Evolutionary conservation across 2,797 vertebrate genomes (phyloP).

Genomic region (Pipistrellus kuhlii): DNA sequence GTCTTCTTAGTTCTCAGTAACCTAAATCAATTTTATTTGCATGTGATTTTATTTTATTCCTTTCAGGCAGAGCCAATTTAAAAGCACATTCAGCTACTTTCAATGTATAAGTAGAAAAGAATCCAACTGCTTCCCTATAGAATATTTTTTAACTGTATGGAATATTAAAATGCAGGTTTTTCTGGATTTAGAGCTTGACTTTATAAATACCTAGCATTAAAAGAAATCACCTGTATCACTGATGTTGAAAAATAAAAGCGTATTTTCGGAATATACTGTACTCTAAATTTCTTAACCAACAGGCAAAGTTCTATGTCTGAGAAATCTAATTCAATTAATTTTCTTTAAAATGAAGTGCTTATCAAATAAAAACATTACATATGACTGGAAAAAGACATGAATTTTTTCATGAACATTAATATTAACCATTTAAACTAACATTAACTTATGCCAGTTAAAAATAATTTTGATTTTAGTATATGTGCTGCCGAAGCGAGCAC

Average conservation of each 20-base stretch:
- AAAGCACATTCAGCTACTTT: slow-evolving; percentile 49
- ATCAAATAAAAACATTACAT: slow-evolving; percentile 33
- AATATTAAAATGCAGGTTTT: background rate
- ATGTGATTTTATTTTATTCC: slow-evolving; percentile 55
- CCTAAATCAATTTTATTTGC: slow-evolving; percentile 38
- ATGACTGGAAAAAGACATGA: slow-evolving; percentile 22
- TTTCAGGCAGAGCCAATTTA: slow-evolving; percentile 20
- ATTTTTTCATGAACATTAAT: slow-evolving; percentile 32
- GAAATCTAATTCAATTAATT: slow-evolving; percentile 40
- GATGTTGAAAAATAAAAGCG: background rate
- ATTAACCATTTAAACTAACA: slow-evolving; percentile 50
- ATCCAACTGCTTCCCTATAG: background rate
- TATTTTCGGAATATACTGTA: slow-evolving; percentile 14
- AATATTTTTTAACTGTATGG: background rate
- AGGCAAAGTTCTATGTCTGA: background rate
- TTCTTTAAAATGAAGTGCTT: slow-evolving; percentile 35
- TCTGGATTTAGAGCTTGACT: background rate
- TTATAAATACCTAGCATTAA: background rate
- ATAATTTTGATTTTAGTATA: slow-evolving; percentile 47
- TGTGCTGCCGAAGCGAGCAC: no score
- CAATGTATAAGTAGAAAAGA: slow-evolving; percentile 27
- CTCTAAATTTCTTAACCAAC: background rate
- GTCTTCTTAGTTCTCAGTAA: slow-evolving; percentile 28
- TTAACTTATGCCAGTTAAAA: slow-evolving; percentile 50
- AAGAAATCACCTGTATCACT: background rate